Evolutionary conservation across 2,113 vertebrate species (phyloP), one percentile per base, ranked within the genome.

Genomic region (Cynoglossus semilaevis): DNA sequence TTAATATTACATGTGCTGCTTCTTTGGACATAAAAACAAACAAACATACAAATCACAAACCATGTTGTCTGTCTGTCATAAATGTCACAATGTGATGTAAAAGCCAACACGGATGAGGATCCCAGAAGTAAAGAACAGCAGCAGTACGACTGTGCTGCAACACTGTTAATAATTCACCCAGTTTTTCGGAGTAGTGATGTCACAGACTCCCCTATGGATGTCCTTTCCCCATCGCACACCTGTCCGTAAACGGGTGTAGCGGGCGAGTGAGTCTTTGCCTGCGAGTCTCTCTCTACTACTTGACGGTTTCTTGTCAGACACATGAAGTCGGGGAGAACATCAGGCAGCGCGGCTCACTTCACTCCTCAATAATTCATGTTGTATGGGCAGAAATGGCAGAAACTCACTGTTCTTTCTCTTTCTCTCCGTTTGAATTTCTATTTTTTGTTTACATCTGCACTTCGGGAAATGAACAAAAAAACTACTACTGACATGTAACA

Each of bases 81-180:
- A 14, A 70, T 42, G 49, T n/a, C 34, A 49, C 40, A 38, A 54
- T 51, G 37, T 12, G 36, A 56, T 37, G 47, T 17, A 55, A 17
- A 29, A 38, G 35, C 51, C 4, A 63, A 22, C 18, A 48, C 6
- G 9, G 15, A 8, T n/a, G n/a, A n/a, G n/a, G n/a, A n/a, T n/a
- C n/a, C n/a, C 7, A 7, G 34, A 29, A 40, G 40, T 10, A 14
- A 18, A 11, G 37, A 46, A 19, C 16, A 48, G 58, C 16, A 19
- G 60, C 13, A 17, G 45, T 51, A 63, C 16, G 54, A 65, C 18
- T 58, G 55, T 9, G 2, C 12, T 47, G 44, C n/a, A 35, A 58
- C 29, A 55, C 35, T 45, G 42, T 80, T 38, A 79, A 85, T 85
- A 79, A 79, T 87, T 83, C 46, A 85, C 36, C n/a, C 57, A 70